Percentiles rank a stretch among this genome's conserved stretches.
phyloP scores from a whole-genome alignment of 2,113 vertebrate genomes.

The Donacobius atricapilla region DNA sequence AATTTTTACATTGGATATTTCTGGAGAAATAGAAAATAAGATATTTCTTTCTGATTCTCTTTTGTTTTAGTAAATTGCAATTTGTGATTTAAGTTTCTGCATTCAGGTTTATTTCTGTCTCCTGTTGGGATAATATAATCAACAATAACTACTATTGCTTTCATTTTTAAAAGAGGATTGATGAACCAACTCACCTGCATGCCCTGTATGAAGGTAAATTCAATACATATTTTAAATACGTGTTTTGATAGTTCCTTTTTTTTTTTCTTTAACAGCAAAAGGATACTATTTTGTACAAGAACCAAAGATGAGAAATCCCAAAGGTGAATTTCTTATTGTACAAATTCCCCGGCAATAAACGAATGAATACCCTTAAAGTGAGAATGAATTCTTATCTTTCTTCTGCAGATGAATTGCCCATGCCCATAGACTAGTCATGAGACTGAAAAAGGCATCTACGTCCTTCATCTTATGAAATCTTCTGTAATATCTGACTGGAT shows the following conservation, averaged over 20 bases:
- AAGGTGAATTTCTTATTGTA: background rate
- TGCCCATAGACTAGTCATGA: background rate
- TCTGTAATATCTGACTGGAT: background rate
- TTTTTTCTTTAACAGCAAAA: background rate
- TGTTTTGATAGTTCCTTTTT: background rate
- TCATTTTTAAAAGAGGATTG: conserved; percentile 26
- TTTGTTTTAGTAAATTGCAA: conserved; percentile 69
- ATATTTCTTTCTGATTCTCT: conserved; percentile 34
- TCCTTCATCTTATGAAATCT: background rate
- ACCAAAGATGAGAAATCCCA: background rate
- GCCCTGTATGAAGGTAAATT: conserved; percentile 2
- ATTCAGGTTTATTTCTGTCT: conserved; percentile 68
- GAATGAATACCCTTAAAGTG: background rate
- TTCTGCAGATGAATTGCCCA: background rate
- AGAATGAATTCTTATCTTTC: background rate
- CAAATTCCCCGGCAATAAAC: background rate
- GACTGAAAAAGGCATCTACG: background rate
- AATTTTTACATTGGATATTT: conserved; percentile 39
- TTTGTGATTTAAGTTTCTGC: conserved; percentile 43
- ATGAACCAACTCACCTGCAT: conserved; percentile 18
- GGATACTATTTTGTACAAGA: background rate
- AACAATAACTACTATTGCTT: conserved; percentile 7
- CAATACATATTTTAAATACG: conserved; percentile 20
- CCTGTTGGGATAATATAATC: conserved; percentile 56
- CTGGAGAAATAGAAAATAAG: conserved; percentile 36